Percentiles rank a stretch among this genome's conserved stretches.
These are phyloP conservation scores for Orycteropus afer DNA, from an alignment of 2,113 vertebrate genomes.

Conservation along the genomic window DNA sequence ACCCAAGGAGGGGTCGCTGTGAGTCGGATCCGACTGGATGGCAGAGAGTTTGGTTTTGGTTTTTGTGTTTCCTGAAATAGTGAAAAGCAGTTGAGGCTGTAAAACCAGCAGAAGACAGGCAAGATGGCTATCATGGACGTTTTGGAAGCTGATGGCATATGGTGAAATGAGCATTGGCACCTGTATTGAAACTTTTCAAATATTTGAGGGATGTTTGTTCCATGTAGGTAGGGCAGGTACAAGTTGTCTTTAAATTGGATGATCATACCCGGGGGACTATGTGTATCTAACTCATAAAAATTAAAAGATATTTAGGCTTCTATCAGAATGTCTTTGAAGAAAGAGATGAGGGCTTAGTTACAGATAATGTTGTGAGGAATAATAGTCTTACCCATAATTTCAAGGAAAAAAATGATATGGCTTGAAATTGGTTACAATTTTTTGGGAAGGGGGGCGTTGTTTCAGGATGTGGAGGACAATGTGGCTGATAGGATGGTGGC, in stretches of 20 bases:
- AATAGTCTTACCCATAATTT: neutral
- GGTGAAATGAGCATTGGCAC: neutral
- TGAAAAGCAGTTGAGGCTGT: slow-evolving; percentile 58
- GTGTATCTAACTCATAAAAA: neutral
- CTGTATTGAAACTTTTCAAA: neutral
- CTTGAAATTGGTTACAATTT: neutral
- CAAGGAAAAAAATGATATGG: neutral
- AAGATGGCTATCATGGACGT: neutral
- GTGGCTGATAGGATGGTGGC: neutral
- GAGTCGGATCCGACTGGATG: no score
- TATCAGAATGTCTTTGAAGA: neutral
- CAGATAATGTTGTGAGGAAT: neutral
- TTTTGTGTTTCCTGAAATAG: slow-evolving; percentile 79
- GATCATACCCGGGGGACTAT: no score
- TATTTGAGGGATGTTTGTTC: neutral
- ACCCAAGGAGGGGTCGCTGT: no score
- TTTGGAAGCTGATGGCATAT: neutral
- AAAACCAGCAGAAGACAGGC: slow-evolving; percentile 58
- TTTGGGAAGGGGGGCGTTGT: neutral
- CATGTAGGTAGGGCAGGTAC: neutral
- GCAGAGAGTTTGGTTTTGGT: no score
- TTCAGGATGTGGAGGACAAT: neutral
- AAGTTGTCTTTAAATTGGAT: neutral
- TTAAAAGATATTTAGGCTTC: neutral
- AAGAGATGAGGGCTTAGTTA: neutral